Conservation (phyloP, 1,140 invertebrate species). For the Temnothorax curvispinosus region DNA sequence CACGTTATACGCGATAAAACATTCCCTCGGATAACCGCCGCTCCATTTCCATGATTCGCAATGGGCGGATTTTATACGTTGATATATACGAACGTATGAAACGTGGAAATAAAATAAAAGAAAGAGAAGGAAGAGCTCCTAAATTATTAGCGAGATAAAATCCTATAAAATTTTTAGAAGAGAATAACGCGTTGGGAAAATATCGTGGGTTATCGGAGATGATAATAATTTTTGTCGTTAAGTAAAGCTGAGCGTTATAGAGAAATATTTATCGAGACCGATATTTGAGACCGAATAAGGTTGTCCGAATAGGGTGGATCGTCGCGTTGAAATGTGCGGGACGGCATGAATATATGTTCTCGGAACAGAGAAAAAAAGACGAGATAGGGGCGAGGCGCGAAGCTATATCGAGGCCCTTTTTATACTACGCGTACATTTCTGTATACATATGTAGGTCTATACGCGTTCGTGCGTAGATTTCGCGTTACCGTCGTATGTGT, state of each 20-base stretch:
- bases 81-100: no score
- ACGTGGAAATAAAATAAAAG: no score
- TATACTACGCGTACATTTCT: not conserved
- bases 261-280: constrained; percentile 36
- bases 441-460: no score
- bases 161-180: not conserved
- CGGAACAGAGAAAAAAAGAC: not conserved
- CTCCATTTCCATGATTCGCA: not conserved
- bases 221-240: not conserved
- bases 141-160: no score
- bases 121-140: no score
- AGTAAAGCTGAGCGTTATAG: not conserved
- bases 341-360: not conserved
- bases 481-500: not conserved
- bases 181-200: not conserved
- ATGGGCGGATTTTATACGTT: not conserved
- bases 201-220: not conserved
- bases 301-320: not conserved
- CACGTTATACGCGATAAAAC: not conserved
- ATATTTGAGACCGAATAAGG: not conserved
- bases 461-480: not conserved
- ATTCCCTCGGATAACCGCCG: not conserved
- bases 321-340: constrained; percentile 15
- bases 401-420: not conserved
- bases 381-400: not conserved